Conservation (phyloP, 2,113 vertebrate species). For the Stigmatopora argus region DNA sequence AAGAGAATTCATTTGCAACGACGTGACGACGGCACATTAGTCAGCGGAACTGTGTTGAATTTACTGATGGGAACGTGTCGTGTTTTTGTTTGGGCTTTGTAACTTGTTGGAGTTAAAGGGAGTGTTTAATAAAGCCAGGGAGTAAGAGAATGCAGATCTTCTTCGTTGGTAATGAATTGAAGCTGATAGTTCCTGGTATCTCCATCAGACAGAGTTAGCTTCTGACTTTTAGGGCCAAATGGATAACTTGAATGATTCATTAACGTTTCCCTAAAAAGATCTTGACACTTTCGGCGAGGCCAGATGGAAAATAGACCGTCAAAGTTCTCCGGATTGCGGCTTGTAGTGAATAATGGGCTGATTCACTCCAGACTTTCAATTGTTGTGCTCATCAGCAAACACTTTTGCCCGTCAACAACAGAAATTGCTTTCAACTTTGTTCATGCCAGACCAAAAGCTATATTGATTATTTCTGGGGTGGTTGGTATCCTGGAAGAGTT, state of each 20-base stretch:
- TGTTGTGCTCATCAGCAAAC: neutral
- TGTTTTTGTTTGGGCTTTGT: neutral
- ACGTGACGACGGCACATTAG: neutral
- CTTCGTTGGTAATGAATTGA: too few relatives aligned
- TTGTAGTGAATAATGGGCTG: neutral
- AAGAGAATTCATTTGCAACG: neutral
- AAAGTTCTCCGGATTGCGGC: neutral
- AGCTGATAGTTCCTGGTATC: too few relatives aligned
- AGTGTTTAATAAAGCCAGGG: too few relatives aligned
- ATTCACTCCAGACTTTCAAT: neutral
- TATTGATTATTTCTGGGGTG: neutral
- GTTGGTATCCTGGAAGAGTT: neutral
- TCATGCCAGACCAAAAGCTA: neutral
- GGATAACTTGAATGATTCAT: neutral
- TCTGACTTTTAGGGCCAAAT: too few relatives aligned
- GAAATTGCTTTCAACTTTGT: neutral
- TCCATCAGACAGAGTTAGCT: too few relatives aligned
- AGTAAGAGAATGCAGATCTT: too few relatives aligned
- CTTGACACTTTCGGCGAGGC: neutral
- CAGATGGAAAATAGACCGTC: neutral
- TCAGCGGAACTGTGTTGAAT: neutral
- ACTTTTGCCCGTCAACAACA: neutral
- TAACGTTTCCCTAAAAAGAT: neutral
- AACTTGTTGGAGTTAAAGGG: neutral
- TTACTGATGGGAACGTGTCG: neutral